Conservation (phyloP, 1,140 invertebrate genomes). For the Lepidurus packardi region DNA sequence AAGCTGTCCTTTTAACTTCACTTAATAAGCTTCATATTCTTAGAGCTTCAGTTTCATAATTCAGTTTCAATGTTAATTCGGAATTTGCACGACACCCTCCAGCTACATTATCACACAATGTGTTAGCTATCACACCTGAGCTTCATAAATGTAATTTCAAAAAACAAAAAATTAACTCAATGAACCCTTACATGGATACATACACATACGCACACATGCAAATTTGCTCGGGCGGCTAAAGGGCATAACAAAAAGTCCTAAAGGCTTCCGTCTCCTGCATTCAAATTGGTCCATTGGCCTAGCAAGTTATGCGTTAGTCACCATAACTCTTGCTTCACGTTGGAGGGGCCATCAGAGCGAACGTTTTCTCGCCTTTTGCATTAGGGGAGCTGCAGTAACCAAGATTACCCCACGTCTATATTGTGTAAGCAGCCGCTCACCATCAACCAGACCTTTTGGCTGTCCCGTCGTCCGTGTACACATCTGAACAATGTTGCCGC, state of each 20-base stretch:
- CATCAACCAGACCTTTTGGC: background rate
- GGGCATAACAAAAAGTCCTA: background rate
- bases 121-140: background rate
- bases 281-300: conserved; percentile 18
- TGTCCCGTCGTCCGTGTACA: background rate
- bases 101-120: background rate
- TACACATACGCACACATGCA: background rate
- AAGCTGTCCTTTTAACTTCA: conserved; percentile 10
- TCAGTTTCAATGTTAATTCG: conserved; percentile 2
- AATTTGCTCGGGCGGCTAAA: background rate
- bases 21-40: conserved; percentile 22
- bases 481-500: conserved; percentile 8
- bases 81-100: conserved; percentile 13
- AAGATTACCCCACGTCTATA: no score
- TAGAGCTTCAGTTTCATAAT: background rate
- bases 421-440: no score
- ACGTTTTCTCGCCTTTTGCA: conserved; percentile 10
- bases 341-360: background rate
- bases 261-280: conserved; percentile 4
- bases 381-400: background rate
- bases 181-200: no score
- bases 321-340: background rate
- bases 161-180: no score
- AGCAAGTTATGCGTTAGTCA: background rate
- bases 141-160: background rate